A percentile compares a stretch with the other conserved stretches of the same genome.
Evolutionary conservation across 2,113 vertebrate species (phyloP).

Genomic region (Centropristis striata): DNA sequence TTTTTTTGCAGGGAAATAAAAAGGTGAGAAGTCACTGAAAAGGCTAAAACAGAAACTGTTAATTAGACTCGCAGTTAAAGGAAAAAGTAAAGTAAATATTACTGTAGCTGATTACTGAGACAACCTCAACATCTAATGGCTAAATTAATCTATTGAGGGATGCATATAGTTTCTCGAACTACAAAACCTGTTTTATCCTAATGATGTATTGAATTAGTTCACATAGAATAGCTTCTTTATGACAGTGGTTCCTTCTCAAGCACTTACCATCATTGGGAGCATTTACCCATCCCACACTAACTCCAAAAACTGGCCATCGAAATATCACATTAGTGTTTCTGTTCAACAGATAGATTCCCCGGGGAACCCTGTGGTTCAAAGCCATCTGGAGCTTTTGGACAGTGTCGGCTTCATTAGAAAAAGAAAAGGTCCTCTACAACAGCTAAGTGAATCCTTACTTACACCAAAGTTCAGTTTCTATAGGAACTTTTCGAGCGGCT

Average conservation of each 20-base stretch:
- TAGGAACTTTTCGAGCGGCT: slow-evolving; percentile 24
- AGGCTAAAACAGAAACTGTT: background rate
- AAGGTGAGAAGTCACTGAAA: background rate
- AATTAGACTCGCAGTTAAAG: background rate
- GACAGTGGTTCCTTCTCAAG: background rate
- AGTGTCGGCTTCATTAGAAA: background rate
- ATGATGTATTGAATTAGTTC: background rate
- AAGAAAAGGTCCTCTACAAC: background rate
- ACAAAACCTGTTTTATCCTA: background rate
- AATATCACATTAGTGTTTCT: background rate
- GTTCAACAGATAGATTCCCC: slow-evolving; percentile 1
- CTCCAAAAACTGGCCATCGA: slow-evolving; percentile 21
- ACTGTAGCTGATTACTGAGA: background rate
- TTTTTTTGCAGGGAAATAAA: background rate
- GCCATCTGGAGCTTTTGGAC: slow-evolving; percentile 36
- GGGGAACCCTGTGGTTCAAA: slow-evolving; percentile 8
- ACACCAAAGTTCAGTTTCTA: background rate
- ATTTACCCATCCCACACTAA: background rate
- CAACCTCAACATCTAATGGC: background rate
- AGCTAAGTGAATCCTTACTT: background rate
- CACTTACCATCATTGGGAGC: background rate
- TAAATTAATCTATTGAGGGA: background rate
- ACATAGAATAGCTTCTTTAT: background rate
- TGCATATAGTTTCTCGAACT: background rate
- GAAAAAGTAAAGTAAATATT: background rate